Base-by-base conservation (phyloP, 92 coral and sea anemone species). In the Nematostella vectensis region DNA sequence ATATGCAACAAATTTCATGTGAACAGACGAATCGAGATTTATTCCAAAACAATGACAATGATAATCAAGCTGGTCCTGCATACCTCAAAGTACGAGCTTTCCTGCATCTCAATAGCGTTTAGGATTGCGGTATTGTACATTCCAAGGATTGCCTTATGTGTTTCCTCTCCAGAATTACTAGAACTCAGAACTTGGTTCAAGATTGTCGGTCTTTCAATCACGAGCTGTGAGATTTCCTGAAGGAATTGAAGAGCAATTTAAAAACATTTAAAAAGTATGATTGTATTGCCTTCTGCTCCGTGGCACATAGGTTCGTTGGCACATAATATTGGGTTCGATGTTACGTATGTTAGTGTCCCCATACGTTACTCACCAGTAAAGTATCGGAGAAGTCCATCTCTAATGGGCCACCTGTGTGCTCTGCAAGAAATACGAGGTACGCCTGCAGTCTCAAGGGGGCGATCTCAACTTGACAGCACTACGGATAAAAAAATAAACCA, bases 381-480 rank as follows among this genome's bases (percentile, higher is more conserved):
- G 94, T 68, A 12, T 77, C 72, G n/a, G 80, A 53, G 50, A 86
- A 83, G 21, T 86, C 96, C 45, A 77, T 75, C 12, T 80, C 85
- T 1, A 56, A 58, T 30, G 71, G 76, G 17, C 67, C 70, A 11
- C 76, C 74, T 17, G 80, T 66, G 63, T 91, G 75, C 21, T 86
- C 69, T 3, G 98, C 69, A 17, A 91, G 61, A 68, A 91, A 91
- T 59, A 85, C 75, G 23, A 91, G 47, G 58, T 91, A 91, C 0
- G 98, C 95, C 55, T 91, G 95, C 1, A 80, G 56, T 68, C 98
- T 69, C 54, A 80, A 81, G 13, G 89, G 87, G 25, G 72, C 67
- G 29, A 91, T 78, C 73, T 91, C 98, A 40, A 86, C 83, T 28
- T 83, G 80, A 17, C 98, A 91, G 17, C 96, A 88, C 93, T 88